Percentiles rank a stretch among this genome's conserved stretches.
Evolutionary conservation across 2,888 invertebrate genomes (phyloP).

Genomic region (Sylvicola cinctus): DNA sequence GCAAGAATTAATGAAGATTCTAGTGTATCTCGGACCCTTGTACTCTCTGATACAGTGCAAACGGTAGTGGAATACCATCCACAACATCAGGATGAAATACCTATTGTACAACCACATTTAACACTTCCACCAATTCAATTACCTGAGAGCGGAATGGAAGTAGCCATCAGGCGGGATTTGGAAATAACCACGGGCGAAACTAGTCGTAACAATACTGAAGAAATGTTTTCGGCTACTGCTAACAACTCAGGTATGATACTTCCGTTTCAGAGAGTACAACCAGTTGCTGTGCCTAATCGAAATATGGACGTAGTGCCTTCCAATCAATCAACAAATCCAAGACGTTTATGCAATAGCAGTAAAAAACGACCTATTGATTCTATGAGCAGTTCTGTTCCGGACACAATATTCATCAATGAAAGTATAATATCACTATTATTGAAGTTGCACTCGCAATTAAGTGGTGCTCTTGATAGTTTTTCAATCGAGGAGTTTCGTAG

Average conservation of each 20-base stretch:
- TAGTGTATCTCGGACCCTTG: conserved; percentile 12
- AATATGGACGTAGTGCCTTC: conserved; percentile 28
- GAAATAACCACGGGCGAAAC: conserved; percentile 12
- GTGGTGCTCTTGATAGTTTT: conserved; percentile 66
- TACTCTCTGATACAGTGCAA: conserved; percentile 5
- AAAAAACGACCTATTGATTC: conserved; percentile 23
- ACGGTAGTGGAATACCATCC: conserved; percentile 6
- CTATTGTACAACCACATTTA: conserved; percentile 11
- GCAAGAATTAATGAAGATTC: conserved; percentile 12
- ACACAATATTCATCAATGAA: conserved; percentile 49
- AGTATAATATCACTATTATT: conserved; percentile 77
- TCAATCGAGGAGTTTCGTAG: conserved; percentile 28
- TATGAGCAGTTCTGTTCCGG: conserved; percentile 25
- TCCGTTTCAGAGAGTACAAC: conserved; percentile 25
- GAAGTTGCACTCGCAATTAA: conserved; percentile 76
- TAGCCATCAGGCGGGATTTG: conserved; percentile 21
- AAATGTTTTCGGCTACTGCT: conserved; percentile 20
- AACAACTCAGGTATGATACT: conserved; percentile 18
- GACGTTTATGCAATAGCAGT: conserved; percentile 15
- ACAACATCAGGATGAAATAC: neutral
- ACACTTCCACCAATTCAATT: conserved; percentile 20
- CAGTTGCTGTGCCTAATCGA: conserved; percentile 22
- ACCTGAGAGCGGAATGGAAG: conserved; percentile 21
- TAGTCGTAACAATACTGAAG: conserved; percentile 13
- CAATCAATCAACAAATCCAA: conserved; percentile 11